Conservation (phyloP, 2,113 vertebrate species). For the Ifrita kowaldi region DNA sequence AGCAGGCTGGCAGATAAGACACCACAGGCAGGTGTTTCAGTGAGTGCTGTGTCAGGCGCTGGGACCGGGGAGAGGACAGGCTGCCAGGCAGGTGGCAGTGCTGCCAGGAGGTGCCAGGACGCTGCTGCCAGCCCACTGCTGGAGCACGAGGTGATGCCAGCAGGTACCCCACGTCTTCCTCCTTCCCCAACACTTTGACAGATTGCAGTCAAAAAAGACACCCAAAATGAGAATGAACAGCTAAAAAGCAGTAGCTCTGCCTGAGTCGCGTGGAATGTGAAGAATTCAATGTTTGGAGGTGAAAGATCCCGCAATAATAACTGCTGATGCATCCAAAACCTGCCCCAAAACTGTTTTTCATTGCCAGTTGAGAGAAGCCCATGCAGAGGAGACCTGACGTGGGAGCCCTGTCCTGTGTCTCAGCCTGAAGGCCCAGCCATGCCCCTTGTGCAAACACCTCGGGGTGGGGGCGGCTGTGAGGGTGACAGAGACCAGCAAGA, state of each 20-base stretch:
- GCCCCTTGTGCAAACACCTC: neutral
- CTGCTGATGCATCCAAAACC: neutral
- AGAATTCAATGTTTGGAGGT: neutral
- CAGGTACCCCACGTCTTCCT: neutral
- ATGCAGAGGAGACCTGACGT: neutral
- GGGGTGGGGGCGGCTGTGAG: neutral
- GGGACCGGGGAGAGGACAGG: neutral
- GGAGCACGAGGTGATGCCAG: neutral
- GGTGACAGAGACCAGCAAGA: neutral
- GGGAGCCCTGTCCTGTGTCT: neutral
- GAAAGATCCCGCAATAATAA: neutral
- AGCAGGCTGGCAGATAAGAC: neutral
- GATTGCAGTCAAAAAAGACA: neutral
- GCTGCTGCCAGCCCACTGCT: neutral
- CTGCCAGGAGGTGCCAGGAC: neutral
- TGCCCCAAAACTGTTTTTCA: neutral
- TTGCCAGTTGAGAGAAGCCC: neutral
- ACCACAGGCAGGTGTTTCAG: neutral
- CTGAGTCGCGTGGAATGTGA: neutral
- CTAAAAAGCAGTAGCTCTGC: neutral
- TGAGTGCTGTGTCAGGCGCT: fast-evolving
- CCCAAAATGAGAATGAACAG: neutral
- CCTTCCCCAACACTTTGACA: neutral
- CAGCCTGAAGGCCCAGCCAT: neutral
- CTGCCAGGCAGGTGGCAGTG: neutral